phyloP scores from a whole-genome alignment of 2,888 invertebrate species.

The Plebejus anna region DNA sequence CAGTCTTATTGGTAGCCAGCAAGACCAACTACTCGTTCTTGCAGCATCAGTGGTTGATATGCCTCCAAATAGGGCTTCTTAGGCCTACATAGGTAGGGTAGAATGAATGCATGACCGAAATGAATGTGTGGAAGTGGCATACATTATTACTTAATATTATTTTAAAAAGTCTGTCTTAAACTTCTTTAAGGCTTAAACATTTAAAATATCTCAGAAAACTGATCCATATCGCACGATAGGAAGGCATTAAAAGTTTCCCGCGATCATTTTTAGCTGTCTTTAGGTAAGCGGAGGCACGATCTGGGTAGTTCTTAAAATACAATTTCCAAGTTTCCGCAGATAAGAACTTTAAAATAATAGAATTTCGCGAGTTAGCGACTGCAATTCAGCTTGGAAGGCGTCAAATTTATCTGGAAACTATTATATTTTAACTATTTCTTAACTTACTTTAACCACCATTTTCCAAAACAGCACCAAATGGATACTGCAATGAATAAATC shows the following conservation, averaged over 20 bases:
- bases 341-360: constrained; percentile 17
- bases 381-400: background rate
- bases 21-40: too few relatives aligned
- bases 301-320: constrained; percentile 17
- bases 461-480: background rate
- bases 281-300: constrained; percentile 12
- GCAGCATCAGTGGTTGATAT: too few relatives aligned
- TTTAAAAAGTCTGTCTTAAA: background rate
- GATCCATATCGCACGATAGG: background rate
- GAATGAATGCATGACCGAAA: too few relatives aligned
- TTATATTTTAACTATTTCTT: background rate
- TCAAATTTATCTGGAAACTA: constrained; percentile 11
- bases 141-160: too few relatives aligned
- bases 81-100: too few relatives aligned
- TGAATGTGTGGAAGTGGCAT: too few relatives aligned
- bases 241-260: constrained; percentile 6
- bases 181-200: too few relatives aligned
- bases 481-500: background rate
- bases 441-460: background rate
- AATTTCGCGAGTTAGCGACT: constrained; percentile 1
- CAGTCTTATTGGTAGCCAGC: too few relatives aligned
- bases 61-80: too few relatives aligned
- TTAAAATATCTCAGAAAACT: background rate
- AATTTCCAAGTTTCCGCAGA: constrained; percentile 15
- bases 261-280: constrained; percentile 9